Evolutionary conservation across 2,113 vertebrate genomes (phyloP).

Genomic region (Pedionomus torquatus): DNA sequence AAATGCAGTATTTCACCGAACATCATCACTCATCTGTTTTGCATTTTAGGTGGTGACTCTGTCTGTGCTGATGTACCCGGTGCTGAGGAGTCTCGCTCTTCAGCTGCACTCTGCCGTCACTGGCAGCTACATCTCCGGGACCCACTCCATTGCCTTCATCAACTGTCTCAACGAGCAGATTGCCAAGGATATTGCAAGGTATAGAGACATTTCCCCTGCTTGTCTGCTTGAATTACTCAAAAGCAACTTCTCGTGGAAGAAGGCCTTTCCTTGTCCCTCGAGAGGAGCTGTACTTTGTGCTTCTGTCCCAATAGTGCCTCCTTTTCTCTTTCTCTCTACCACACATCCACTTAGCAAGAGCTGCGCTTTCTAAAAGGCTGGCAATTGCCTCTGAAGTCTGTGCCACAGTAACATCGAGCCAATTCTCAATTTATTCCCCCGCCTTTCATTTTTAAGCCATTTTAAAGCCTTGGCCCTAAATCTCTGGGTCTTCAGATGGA

Average conservation of each 20-base stretch:
- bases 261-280: neutral
- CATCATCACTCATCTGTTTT: neutral
- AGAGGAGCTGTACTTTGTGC: neutral
- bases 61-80: constrained; percentile 72
- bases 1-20: fast-evolving
- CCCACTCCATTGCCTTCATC: constrained; percentile 83
- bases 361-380: neutral
- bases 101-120: constrained; percentile 76
- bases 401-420: neutral
- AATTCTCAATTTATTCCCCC: neutral
- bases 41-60: constrained; percentile 67
- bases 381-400: neutral
- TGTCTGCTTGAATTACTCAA: neutral
- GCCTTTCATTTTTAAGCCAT: neutral
- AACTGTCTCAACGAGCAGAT: constrained; percentile 86
- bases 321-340: neutral
- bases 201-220: neutral
- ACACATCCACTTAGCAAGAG: neutral
- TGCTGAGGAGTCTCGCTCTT: constrained; percentile 73
- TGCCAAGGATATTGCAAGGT: constrained; percentile 89
- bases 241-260: neutral
- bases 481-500: neutral
- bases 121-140: constrained; percentile 78
- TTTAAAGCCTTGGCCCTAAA: neutral
- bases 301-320: neutral